These are phyloP conservation scores for Malurus cyaneus DNA, from an alignment of 2,113 vertebrate genomes.

Conservation along the genomic window DNA sequence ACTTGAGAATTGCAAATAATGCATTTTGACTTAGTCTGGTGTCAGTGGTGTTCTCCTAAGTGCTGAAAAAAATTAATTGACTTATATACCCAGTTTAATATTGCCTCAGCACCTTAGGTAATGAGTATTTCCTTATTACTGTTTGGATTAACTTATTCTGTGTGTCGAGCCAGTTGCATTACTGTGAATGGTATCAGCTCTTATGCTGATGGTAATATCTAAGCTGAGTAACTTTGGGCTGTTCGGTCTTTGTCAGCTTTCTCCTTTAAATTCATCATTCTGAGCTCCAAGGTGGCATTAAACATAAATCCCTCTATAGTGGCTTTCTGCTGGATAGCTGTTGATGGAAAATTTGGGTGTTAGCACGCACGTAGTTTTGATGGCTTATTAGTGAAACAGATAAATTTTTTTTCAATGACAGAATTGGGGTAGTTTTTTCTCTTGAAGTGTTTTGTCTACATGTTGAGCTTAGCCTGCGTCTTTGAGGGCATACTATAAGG, in stretches of 20 bases:
- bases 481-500: rapidly evolving
- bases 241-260: background rate
- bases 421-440: background rate
- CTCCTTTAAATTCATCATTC: background rate
- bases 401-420: background rate
- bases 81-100: background rate
- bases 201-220: background rate
- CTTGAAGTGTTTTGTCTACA: background rate
- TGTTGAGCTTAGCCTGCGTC: background rate
- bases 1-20: background rate
- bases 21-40: background rate
- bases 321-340: background rate
- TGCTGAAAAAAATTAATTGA: background rate
- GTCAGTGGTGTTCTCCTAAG: background rate
- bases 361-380: background rate
- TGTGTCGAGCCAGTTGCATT: background rate
- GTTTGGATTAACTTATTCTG: background rate
- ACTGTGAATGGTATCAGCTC: background rate
- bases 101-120: background rate
- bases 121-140: background rate
- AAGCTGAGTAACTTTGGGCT: background rate
- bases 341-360: background rate
- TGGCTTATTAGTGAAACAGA: background rate
- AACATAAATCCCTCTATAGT: background rate
- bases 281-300: background rate